These are phyloP conservation scores for Spodoptera exigua DNA, from an alignment of 2,888 invertebrate genomes.

Conservation along the genomic window DNA sequence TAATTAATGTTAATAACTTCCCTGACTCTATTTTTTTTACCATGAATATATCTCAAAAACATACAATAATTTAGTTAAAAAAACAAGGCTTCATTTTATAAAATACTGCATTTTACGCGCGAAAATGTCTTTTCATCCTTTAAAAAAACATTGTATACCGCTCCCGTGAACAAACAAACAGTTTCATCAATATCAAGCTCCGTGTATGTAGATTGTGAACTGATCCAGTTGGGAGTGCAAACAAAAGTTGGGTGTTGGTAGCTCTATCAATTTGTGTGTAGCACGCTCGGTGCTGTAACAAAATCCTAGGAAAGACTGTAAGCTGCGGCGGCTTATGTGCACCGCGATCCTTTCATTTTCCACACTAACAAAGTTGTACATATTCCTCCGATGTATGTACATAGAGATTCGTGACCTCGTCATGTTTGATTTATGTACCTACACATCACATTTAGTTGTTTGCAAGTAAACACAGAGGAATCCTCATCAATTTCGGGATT, in stretches of 20 bases:
- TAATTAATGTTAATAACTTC: too few relatives aligned
- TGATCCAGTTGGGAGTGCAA: constrained; percentile 7
- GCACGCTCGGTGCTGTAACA: background rate
- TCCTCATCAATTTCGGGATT: too few relatives aligned
- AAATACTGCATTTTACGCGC: too few relatives aligned
- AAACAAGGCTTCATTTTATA: too few relatives aligned
- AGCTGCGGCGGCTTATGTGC: constrained; percentile 32
- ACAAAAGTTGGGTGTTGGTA: constrained; percentile 1
- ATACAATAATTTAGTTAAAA: too few relatives aligned
- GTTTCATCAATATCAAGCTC: background rate
- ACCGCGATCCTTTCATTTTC: constrained; percentile 2
- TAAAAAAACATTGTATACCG: too few relatives aligned
- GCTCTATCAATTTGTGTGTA: constrained; percentile 7
- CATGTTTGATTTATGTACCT: constrained; percentile 4
- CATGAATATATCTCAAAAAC: too few relatives aligned
- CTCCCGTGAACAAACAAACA: background rate
- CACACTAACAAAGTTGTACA: constrained; percentile 23
- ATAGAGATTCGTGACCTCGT: constrained; percentile 10
- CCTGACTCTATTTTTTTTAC: too few relatives aligned
- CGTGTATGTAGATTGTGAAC: too few relatives aligned
- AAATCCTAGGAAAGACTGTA: constrained; percentile 32
- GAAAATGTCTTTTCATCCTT: too few relatives aligned
- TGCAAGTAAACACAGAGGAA: too few relatives aligned
- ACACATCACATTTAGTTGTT: background rate
- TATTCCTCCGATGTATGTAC: constrained; percentile 11